Percentiles rank a stretch among this genome's conserved stretches.
Conservation (phyloP, 2,888 invertebrate genomes). For the Mesorhabditis sp. region DNA sequence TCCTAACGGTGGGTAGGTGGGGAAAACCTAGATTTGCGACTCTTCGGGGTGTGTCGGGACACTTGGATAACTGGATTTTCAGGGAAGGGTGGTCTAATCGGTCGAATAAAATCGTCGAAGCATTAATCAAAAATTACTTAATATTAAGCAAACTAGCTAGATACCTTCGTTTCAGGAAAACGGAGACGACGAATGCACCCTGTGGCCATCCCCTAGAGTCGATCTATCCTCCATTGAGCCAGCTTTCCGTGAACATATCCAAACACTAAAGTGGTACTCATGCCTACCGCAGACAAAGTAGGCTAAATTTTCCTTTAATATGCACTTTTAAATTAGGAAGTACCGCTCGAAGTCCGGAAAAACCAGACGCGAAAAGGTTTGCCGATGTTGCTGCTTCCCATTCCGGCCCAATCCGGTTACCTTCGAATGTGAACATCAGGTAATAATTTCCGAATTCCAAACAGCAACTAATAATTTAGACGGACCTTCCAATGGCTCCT, state of each 20-base stretch:
- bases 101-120: too few species aligned
- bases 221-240: slow-evolving; percentile 48
- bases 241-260: slow-evolving; percentile 46
- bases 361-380: slow-evolving; percentile 44
- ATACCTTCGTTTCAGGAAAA: slow-evolving; percentile 30
- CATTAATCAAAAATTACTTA: too few species aligned
- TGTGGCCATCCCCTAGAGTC: slow-evolving; percentile 52
- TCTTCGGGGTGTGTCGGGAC: too few species aligned
- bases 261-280: slow-evolving; percentile 48
- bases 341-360: slow-evolving; percentile 30
- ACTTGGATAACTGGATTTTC: too few species aligned
- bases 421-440: slow-evolving; percentile 50
- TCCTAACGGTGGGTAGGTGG: too few species aligned
- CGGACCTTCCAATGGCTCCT: slow-evolving; percentile 3
- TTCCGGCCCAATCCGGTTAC: slow-evolving; percentile 54
- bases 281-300: slow-evolving; percentile 48
- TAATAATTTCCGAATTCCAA: slow-evolving; percentile 3
- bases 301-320: slow-evolving; percentile 1
- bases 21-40: too few species aligned
- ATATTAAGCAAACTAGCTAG: too few species aligned
- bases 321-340: slow-evolving; percentile 20
- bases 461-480: neutral
- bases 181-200: slow-evolving; percentile 44
- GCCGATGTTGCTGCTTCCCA: slow-evolving; percentile 56
- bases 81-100: too few species aligned